Evolutionary conservation across 2,888 invertebrate genomes (phyloP), one percentile per base, ranked within the genome.

Genomic region (Cryptocephalus primarius): DNA sequence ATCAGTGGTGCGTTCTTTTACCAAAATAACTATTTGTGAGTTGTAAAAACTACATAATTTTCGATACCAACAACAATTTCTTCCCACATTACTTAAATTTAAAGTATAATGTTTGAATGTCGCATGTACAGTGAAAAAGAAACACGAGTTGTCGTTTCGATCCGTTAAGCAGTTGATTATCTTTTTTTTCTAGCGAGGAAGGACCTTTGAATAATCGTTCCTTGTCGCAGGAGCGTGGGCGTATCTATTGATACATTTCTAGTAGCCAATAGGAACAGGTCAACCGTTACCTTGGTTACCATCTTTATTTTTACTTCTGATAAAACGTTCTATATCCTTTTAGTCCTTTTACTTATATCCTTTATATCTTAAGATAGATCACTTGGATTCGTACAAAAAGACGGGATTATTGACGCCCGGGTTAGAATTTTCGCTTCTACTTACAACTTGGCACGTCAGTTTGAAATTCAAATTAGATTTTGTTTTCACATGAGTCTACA

Each of bases 211-310:
- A 33, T 34, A 31, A 41, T 41, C 40, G 22, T 48, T 57, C 55
- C 55, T 22, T 52, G 53, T 50, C 50, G 50, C 55, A 55, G 52
- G 54, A 55, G 41, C 46, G 64, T 61, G 65, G 64, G 65, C 63
- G 65, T 63, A 62, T 61, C 63, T 66, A 65, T 64, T 62, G 65
- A 66, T 63, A 66, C 63, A 61, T 63, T 66, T 66, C 63, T 62
- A 62, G 63, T 63, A 62, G 62, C 65, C 65, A 66, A 66, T 66
- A 60, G 60, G 58, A 60, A 55, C 62, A 60, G 63, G 64, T 66
- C 63, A 64, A 59, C 59, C 55, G 65, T 66, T 62, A 60, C 63
- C 64, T 57, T 61, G 62, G 65, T 61, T 62, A 66, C 65, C 61
- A 60, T 62, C 63, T 62, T 63, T 64, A 61, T 61, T 59, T 59